Conservation (phyloP, 2,113 vertebrate genomes). For the Cyanocitta stelleri region DNA sequence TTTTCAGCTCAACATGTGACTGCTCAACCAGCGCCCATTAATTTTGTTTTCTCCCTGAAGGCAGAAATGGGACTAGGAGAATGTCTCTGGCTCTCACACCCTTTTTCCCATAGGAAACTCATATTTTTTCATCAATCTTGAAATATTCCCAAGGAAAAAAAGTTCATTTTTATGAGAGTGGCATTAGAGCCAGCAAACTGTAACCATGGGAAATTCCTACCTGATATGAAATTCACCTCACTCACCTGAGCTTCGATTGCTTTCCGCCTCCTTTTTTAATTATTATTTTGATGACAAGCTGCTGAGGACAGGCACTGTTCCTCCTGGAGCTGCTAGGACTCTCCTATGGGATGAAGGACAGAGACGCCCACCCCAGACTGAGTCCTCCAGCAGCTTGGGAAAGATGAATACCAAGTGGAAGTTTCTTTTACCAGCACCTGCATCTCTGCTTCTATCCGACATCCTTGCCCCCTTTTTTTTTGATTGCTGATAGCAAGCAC, state of each 20-base stretch:
- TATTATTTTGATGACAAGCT: not conserved
- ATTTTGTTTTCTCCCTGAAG: slow-evolving; percentile 46
- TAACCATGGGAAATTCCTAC: slow-evolving; percentile 34
- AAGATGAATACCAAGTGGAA: not conserved
- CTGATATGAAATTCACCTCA: slow-evolving; percentile 15
- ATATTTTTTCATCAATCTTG: slow-evolving; percentile 30
- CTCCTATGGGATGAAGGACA: not conserved
- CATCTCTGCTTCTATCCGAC: not conserved
- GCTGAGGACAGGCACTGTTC: not conserved
- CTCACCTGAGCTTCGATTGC: not conserved
- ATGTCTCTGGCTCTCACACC: not conserved
- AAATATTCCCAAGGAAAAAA: slow-evolving; percentile 24
- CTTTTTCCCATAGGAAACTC: slow-evolving; percentile 8
- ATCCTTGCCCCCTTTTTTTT: not conserved
- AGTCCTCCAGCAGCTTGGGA: not conserved
- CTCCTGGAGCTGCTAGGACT: not conserved
- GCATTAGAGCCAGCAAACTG: not conserved
- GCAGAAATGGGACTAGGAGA: not conserved
- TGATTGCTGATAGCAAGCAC: not conserved
- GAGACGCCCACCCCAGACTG: not conserved
- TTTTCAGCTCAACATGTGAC: not conserved
- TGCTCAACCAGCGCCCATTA: slow-evolving; percentile 19
- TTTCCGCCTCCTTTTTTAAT: not conserved
- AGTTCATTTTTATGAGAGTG: slow-evolving; percentile 6
- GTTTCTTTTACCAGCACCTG: not conserved